These are phyloP conservation scores for Punctoribates punctum DNA, from an alignment of 2,888 invertebrate species.

Conservation along the genomic window DNA sequence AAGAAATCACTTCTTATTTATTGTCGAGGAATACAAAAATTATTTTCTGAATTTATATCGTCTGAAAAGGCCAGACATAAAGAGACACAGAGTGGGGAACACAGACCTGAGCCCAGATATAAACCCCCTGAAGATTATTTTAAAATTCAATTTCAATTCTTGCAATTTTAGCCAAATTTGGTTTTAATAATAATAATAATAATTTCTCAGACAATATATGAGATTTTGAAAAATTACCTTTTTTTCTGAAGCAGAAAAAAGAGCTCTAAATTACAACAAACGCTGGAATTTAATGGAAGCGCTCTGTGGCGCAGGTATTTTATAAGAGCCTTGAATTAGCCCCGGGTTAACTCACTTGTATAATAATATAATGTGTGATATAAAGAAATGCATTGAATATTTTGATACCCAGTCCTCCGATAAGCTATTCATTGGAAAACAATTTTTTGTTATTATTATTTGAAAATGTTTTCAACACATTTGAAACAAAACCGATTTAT, in stretches of 20 bases:
- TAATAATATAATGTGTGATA: background rate
- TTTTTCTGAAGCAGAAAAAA: background rate
- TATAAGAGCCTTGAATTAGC: constrained; percentile 7
- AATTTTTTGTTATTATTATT: too few relatives aligned
- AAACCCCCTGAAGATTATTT: constrained; percentile 22
- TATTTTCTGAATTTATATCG: background rate
- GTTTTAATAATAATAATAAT: background rate
- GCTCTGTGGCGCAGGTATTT: constrained; percentile 13
- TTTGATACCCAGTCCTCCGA: background rate
- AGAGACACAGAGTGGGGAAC: background rate
- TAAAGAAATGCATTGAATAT: background rate
- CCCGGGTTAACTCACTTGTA: constrained; percentile 4
- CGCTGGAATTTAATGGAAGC: constrained; percentile 13
- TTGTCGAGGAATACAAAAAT: too few relatives aligned
- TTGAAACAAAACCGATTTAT: too few relatives aligned
- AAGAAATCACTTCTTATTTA: too few relatives aligned
- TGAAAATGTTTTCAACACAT: too few relatives aligned
- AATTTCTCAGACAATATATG: background rate
- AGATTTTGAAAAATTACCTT: constrained; percentile 10
- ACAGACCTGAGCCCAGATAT: constrained; percentile 14
- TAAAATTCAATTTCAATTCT: background rate
- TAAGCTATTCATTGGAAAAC: too few relatives aligned
- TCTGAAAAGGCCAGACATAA: constrained; percentile 3
- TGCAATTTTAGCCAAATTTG: background rate
- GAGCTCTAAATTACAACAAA: background rate